A percentile compares a stretch with the other conserved stretches of the same genome.
These are phyloP conservation scores for Diabrotica undecimpunctata DNA, from an alignment of 1,140 invertebrate species.

Conservation along the genomic window DNA sequence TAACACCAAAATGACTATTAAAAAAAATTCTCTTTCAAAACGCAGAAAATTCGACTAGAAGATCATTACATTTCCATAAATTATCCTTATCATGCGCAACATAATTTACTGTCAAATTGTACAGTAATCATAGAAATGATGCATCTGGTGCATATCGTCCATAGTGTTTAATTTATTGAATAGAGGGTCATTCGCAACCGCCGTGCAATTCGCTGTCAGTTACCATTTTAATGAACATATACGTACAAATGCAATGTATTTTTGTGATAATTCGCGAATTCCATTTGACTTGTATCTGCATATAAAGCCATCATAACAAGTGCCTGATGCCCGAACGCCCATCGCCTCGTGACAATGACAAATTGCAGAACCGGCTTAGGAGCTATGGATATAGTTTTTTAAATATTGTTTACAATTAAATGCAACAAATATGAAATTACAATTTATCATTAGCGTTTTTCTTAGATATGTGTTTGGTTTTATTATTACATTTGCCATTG, in stretches of 20 bases:
- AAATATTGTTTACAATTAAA: too few species aligned
- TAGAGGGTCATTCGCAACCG: constrained; percentile 22
- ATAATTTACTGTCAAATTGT: too few species aligned
- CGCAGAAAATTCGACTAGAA: too few species aligned
- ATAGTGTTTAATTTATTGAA: constrained; percentile 26
- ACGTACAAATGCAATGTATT: constrained; percentile 36
- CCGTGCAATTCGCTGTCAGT: constrained; percentile 29
- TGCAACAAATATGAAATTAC: background rate
- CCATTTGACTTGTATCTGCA: constrained; percentile 36
- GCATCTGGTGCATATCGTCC: constrained; percentile 5
- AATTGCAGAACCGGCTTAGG: background rate
- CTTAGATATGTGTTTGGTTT: too few species aligned
- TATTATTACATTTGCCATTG: too few species aligned
- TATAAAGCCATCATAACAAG: constrained; percentile 39
- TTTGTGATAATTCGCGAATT: constrained; percentile 41
- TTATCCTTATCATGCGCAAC: too few species aligned
- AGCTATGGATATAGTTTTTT: too few species aligned
- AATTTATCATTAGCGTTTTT: too few species aligned
- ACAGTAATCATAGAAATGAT: background rate
- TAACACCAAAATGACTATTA: too few species aligned
- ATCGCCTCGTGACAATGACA: constrained; percentile 32
- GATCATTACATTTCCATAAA: too few species aligned
- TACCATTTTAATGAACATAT: constrained; percentile 27
- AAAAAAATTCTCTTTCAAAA: too few species aligned
- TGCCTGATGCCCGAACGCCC: constrained; percentile 26